These are phyloP conservation scores for Xenops minutus DNA, from an alignment of 2,797 vertebrate species.

Conservation along the genomic window DNA sequence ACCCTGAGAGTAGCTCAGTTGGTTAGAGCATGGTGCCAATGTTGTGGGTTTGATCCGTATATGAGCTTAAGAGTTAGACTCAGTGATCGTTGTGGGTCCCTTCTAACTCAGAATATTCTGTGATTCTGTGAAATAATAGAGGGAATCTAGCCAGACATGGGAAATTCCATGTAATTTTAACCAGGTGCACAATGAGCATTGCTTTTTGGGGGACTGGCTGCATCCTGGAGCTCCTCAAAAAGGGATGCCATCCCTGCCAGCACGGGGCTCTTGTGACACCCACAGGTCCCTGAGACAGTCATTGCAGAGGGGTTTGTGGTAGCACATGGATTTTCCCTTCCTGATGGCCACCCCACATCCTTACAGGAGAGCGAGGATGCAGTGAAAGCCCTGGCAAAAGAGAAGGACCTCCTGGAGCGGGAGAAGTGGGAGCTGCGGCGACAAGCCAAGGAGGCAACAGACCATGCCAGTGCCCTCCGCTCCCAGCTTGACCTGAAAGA, in stretches of 20 bases:
- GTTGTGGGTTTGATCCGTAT: background rate
- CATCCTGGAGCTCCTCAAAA: background rate
- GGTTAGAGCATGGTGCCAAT: background rate
- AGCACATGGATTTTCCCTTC: background rate
- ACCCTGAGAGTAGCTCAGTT: background rate
- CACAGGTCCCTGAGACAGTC: fast-evolving
- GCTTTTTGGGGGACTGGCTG: fast-evolving
- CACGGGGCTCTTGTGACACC: background rate
- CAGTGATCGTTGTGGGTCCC: background rate
- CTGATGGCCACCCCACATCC: fast-evolving
- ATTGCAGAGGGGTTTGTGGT: background rate
- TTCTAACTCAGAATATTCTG: background rate
- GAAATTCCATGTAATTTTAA: background rate
- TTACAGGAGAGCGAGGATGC: conserved; percentile 94
- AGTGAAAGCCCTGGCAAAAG: conserved; percentile 91
- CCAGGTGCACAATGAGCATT: fast-evolving
- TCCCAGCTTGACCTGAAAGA: conserved; percentile 96
- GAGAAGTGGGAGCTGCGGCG: conserved; percentile 96
- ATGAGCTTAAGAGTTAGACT: background rate
- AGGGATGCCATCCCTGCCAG: background rate
- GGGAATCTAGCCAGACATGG: background rate
- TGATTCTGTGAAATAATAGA: background rate
- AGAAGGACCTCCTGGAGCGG: conserved; percentile 93
- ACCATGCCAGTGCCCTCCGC: conserved; percentile 87
- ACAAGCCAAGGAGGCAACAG: conserved; percentile 94